A percentile compares a stretch with the other conserved stretches of the same genome.
phyloP scores from a whole-genome alignment of 2,888 invertebrate species.

The Trypoxylon attenuatum region DNA sequence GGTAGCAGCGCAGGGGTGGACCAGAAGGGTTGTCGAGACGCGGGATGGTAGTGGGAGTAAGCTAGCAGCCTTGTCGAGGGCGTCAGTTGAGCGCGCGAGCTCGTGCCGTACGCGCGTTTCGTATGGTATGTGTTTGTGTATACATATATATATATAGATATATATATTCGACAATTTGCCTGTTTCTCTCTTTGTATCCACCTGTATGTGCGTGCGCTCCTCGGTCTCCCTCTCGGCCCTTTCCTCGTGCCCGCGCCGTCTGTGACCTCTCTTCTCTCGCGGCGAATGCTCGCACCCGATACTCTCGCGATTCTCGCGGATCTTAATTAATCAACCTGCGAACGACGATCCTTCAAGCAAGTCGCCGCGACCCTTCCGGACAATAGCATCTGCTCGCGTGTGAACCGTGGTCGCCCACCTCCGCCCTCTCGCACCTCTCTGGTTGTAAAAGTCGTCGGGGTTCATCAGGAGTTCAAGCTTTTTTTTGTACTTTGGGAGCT shows the following conservation, averaged over 20 bases:
- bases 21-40: neutral
- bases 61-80: neutral
- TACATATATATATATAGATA: too few relatives aligned
- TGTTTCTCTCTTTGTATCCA: neutral
- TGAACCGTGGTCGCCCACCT: too few relatives aligned
- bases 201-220: neutral
- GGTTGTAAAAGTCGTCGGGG: too few relatives aligned
- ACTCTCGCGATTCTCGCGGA: too few relatives aligned
- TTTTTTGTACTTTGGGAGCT: too few relatives aligned
- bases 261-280: neutral
- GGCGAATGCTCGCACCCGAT: too few relatives aligned
- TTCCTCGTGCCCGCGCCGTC: neutral
- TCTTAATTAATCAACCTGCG: too few relatives aligned
- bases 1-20: neutral
- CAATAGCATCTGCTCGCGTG: too few relatives aligned
- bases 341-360: too few relatives aligned
- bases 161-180: neutral
- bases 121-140: neutral
- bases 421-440: too few relatives aligned
- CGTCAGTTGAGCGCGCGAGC: slow-evolving; percentile 41
- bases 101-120: slow-evolving; percentile 6
- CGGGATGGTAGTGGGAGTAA: neutral
- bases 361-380: too few relatives aligned
- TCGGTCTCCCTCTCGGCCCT: neutral
- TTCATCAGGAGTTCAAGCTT: too few relatives aligned